Evolutionary conservation across 2,797 vertebrate genomes (phyloP), one percentile per base, ranked within the genome.

Genomic region (Sebastes paucispinis): DNA sequence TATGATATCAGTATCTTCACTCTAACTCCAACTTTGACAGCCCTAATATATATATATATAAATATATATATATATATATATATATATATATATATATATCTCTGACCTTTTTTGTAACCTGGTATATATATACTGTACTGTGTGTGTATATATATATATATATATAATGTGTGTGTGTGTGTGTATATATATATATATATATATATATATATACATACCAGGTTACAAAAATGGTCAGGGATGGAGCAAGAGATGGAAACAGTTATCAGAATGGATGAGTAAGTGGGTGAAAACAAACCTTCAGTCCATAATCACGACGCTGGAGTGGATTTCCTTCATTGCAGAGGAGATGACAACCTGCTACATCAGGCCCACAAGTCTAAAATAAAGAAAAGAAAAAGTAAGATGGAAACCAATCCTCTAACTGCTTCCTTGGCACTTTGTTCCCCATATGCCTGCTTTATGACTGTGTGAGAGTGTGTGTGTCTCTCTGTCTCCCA

Each of bases 281-380:
- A 63, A 67, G 16, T 52, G 74, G 24, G 58, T 50, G 50, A 79
- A 84, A 91, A 89, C 92, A 80, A 84, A 93, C 91, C 90, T 93
- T 88, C 73, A 90, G 75, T 91, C 73, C 85, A 89, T 86, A 22
- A 64, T 80, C 50, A 60, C 16, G 54, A 81, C 1, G 20, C 13
- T 27, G 52, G 50, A 73, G 75, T 24, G 75, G 80, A 60, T 76
- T 81, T 77, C 52, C 84, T 66, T 87, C 86, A 84, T 34, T 54
- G 86, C 69, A 80, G 87, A 74, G 71, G 62, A 67, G 79, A 87
- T 52, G 68, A 67, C 63, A 80, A 77, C 65, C 85, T 84, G 85
- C 86, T 79, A 50, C 89, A 82, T 86, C 75, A 70, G 84, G 77
- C 67, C 80, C 59, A 14, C 43, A n/a, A 60, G 18, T 86, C 89